Base-by-base conservation (phyloP, 1,140 invertebrate genomes). In the Pogonognathellus flavescens region DNA sequence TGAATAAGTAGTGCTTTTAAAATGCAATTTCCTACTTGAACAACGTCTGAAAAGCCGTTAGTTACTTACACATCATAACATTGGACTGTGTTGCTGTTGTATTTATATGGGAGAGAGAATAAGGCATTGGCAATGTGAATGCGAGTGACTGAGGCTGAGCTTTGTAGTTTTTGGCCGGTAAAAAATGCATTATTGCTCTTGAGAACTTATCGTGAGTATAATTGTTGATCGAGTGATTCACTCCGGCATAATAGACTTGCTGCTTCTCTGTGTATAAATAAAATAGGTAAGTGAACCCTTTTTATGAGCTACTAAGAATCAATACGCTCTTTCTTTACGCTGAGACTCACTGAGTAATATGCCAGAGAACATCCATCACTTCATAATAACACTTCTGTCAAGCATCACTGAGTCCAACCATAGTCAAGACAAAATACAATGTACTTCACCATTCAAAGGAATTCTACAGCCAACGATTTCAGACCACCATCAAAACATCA, bases 281-380 rank as follows among this genome's bases (percentile, higher is more conserved):
- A 76, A 76, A 76, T 76, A 76, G 70, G 70, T 76, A 76, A 76
- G 70, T 76, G 70, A 76, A 76, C 70, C 70, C 70, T 76, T 76
- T 76, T 76, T 76, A 76, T 76, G 70, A 76, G 70, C 70, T 76
- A 76, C 70, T 76, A 76, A 76, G 70, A 76, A 76, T 76, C 70
- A 76, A 76, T 76, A 76, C 70, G n/a, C 70, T 76, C 70, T 76
- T 76, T 76, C 49, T 31, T 76, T 41, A 49, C 70, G 49, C 5
- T 76, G 70, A 76, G 49, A 50, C 22, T 76, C 70, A 76, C 70
- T 76, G 70, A 76, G 70, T 76, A 76, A 76, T 76, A 76, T 76
- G 70, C 70, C 70, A 76, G 70, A 76, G 25, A 76, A 76, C 70
- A 76, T 76, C 70, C 70, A 76, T 76, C 70, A 76, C 70, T 16